These are phyloP conservation scores for Liodrosophila aerea DNA, from an alignment of 2,888 invertebrate genomes.

Conservation along the genomic window DNA sequence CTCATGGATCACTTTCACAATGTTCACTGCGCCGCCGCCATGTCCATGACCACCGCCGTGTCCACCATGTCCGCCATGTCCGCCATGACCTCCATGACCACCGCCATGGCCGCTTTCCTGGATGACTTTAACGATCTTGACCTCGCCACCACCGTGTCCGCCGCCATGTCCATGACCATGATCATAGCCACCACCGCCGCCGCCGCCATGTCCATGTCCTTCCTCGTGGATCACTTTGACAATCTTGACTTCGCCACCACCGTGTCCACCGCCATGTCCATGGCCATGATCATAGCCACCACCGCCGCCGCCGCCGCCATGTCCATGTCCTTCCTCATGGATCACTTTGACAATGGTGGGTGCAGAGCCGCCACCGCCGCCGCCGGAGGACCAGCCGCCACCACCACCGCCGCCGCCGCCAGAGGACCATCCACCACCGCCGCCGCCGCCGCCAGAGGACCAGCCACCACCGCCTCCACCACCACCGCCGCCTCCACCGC, in stretches of 20 bases:
- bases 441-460: constrained; percentile 34
- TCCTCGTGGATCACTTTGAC: constrained; percentile 51
- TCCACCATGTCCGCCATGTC: constrained; percentile 32
- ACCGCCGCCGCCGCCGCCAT: constrained; percentile 28
- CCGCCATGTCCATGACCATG: constrained; percentile 22
- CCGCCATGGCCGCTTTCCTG: constrained; percentile 21
- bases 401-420: constrained; percentile 32
- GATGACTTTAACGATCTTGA: constrained; percentile 47
- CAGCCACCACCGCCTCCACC: constrained; percentile 33
- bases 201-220: constrained; percentile 28
- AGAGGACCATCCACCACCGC: constrained; percentile 21
- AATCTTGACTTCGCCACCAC: constrained; percentile 42
- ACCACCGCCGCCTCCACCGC: constrained; percentile 41
- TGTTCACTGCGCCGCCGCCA: constrained; percentile 46
- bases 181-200: constrained; percentile 24
- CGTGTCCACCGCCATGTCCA: constrained; percentile 15
- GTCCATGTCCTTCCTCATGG: constrained; percentile 36
- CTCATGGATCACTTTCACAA: constrained; percentile 53
- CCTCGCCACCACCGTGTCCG: constrained; percentile 30
- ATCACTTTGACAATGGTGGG: constrained; percentile 34
- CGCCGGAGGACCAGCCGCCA: constrained; percentile 31
- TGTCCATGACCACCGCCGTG: neutral
- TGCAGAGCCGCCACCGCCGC: constrained; percentile 8
- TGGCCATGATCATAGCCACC: constrained; percentile 24
- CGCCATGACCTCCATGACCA: constrained; percentile 22